These are phyloP conservation scores for Heliconius eleuchia DNA, from an alignment of 1,140 invertebrate species.

Conservation along the genomic window DNA sequence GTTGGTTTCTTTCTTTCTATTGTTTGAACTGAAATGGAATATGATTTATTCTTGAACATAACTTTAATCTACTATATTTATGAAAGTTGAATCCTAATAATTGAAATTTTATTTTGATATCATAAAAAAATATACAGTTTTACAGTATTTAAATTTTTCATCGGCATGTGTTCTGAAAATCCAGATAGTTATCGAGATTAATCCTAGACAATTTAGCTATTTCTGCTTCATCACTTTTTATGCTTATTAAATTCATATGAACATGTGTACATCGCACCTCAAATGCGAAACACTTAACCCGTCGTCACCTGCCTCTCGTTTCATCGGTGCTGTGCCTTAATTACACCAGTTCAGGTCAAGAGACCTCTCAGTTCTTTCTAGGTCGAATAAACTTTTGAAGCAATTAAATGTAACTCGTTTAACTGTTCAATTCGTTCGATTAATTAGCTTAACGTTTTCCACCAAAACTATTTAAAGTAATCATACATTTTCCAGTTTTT, in stretches of 20 bases:
- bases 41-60: no score
- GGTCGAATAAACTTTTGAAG: constrained; percentile 33
- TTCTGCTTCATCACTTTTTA: background rate
- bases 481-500: background rate
- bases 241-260: background rate
- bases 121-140: no score
- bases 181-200: no score
- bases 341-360: constrained; percentile 40
- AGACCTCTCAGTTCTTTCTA: constrained; percentile 40
- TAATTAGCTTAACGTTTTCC: constrained; percentile 1
- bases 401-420: constrained; percentile 14
- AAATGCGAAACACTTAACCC: background rate
- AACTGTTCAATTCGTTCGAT: background rate
- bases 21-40: no score
- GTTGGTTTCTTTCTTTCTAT: no score
- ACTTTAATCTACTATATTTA: no score
- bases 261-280: background rate
- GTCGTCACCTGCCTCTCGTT: constrained; percentile 24
- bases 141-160: no score
- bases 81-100: no score
- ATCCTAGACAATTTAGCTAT: no score
- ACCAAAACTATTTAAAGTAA: background rate
- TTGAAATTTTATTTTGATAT: no score
- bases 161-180: no score
- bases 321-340: constrained; percentile 38